Evolutionary conservation across 37 sponge, comb jelly and placozoan species (phyloP).

Genomic region (Cladorhizidae sp.): DNA sequence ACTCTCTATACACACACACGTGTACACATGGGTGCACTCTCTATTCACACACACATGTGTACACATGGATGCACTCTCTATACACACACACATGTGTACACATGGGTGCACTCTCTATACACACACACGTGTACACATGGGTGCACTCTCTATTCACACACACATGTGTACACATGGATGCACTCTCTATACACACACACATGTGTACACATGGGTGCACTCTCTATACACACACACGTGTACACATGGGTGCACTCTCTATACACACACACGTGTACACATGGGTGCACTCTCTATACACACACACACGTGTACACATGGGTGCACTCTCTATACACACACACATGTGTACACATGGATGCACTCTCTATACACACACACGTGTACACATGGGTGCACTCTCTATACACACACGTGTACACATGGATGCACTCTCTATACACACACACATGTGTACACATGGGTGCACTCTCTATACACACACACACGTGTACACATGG

Average conservation of each 20-base stretch:
- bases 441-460: background rate
- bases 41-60: background rate
- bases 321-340: background rate
- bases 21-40: background rate
- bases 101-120: background rate
- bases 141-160: background rate
- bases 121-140: background rate
- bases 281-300: background rate
- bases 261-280: background rate
- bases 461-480: background rate
- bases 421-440: background rate
- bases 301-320: background rate
- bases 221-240: background rate
- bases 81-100: background rate
- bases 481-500: background rate
- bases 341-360: background rate
- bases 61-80: slow-evolving; percentile 1
- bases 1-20: background rate
- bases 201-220: background rate
- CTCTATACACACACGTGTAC: background rate
- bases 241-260: background rate
- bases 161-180: background rate
- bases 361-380: slow-evolving; percentile 4
- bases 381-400: background rate
- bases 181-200: background rate